phyloP scores from a whole-genome alignment of 2,797 vertebrate genomes.

The Periophthalmus magnuspinnatus region DNA sequence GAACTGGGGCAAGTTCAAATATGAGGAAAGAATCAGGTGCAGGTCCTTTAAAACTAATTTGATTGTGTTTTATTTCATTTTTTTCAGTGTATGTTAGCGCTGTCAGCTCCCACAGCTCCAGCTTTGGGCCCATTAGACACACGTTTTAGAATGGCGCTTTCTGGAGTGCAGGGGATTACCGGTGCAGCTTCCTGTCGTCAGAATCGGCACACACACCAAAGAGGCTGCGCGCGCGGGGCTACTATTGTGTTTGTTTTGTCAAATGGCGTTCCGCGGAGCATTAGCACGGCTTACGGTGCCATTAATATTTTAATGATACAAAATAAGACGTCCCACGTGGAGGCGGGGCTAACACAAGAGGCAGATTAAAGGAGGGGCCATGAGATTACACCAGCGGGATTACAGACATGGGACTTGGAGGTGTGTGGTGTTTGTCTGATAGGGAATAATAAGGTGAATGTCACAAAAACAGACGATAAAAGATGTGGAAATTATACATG shows the following conservation, averaged over 20 bases:
- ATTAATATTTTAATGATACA: slow-evolving; percentile 84
- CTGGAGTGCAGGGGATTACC: slow-evolving; percentile 83
- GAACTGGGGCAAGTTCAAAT: too few relatives aligned
- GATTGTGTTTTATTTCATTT: too few relatives aligned
- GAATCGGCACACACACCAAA: slow-evolving; percentile 76
- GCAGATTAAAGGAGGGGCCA: background rate
- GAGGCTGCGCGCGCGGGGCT: slow-evolving; percentile 70
- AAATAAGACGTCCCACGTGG: slow-evolving; percentile 66
- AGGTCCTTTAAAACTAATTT: too few relatives aligned
- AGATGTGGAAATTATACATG: too few relatives aligned
- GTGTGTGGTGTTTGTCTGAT: slow-evolving; percentile 65
- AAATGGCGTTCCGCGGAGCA: slow-evolving; percentile 76
- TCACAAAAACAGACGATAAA: too few relatives aligned
- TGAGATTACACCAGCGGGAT: slow-evolving; percentile 68
- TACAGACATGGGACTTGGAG: slow-evolving; percentile 74
- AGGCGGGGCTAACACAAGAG: slow-evolving; percentile 10
- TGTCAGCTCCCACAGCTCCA: slow-evolving; percentile 80
- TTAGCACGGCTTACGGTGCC: slow-evolving; percentile 78
- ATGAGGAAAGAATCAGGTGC: too few relatives aligned
- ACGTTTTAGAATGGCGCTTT: slow-evolving; percentile 84
- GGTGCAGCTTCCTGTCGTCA: slow-evolving; percentile 78
- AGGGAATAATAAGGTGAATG: too few relatives aligned
- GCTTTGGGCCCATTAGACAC: slow-evolving; percentile 88
- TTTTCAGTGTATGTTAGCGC: slow-evolving; percentile 4
- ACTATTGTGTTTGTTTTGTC: slow-evolving; percentile 78